A percentile compares a stretch with the other conserved stretches of the same genome.
phyloP scores from a whole-genome alignment of 2,888 invertebrate species.

The Rhyacophila evoluta region DNA sequence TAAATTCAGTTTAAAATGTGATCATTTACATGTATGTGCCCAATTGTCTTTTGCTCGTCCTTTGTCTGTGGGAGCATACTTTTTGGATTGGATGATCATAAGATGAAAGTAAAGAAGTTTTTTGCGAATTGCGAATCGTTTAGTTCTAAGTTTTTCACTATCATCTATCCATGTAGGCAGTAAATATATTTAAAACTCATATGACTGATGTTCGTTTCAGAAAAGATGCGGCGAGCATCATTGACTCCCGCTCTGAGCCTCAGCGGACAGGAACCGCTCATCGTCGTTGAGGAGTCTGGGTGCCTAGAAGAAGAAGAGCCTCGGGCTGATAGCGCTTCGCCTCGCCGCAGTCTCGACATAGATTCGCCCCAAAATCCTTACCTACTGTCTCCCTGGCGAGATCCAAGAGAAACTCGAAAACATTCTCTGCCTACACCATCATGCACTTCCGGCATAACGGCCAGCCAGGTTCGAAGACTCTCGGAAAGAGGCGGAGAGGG shows the following conservation, averaged over 20 bases:
- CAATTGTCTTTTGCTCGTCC: too few species aligned
- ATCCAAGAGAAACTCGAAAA: conserved; percentile 79
- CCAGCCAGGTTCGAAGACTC: conserved; percentile 85
- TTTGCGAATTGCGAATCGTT: too few species aligned
- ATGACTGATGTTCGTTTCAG: conserved; percentile 56
- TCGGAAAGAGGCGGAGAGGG: conserved; percentile 84
- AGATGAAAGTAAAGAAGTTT: too few species aligned
- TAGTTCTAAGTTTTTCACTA: too few species aligned
- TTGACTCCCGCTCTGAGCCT: conserved; percentile 71
- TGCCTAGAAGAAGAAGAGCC: conserved; percentile 75
- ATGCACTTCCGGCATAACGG: conserved; percentile 87
- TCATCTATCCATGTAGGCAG: too few species aligned
- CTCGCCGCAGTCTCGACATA: conserved; percentile 76
- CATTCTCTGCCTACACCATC: conserved; percentile 88
- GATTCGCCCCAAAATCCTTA: conserved; percentile 86
- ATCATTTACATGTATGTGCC: too few species aligned
- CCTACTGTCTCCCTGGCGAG: conserved; percentile 84
- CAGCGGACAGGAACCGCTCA: conserved; percentile 77
- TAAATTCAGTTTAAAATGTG: too few species aligned
- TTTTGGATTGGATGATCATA: too few species aligned
- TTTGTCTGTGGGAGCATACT: too few species aligned
- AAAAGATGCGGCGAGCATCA: conserved; percentile 77
- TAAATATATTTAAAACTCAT: background rate
- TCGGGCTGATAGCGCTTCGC: conserved; percentile 66
- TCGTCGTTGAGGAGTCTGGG: conserved; percentile 85